Evolutionary conservation across 2,797 vertebrate genomes (phyloP), one percentile per base, ranked within the genome.

Genomic region (Naso thynnoides): DNA sequence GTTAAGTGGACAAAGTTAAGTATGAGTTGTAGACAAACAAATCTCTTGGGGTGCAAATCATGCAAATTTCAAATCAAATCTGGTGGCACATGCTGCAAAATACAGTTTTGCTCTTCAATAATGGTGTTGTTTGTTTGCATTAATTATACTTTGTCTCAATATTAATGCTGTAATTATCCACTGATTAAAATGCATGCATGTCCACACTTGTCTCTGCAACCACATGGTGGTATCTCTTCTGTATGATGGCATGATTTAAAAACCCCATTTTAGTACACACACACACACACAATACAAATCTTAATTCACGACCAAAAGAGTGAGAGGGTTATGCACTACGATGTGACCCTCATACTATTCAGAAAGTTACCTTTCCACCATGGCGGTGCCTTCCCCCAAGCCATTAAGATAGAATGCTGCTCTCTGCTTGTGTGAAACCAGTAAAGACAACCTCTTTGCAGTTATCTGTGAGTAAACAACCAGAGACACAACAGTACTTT

Each of bases 381-480:
- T 88, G 94, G 94, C 92, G 94, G 93, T 91, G 94, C 93, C 93
- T 94, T 94, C 90, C 91, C 93, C 90, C 92, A 92, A 59, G 94
- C 92, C 95, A 95, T 96, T 97, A 97, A 95, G 96, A 95, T 92
- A 96, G 95, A 96, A 96, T 88, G 94, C 95, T 96, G 94, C 95
- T 95, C 93, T 97, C 95, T 92, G 96, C 95, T 97, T 96, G 95
- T 91, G 88, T 97, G 95, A 96, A 97, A 95, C 96, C 96, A 95
- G 96, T 97, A 95, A 97, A 96, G 94, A 96, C 95, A 96, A 97
- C 91, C 93, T 97, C 96, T 97, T 95, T 97, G 96, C 94, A 96
- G 96, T 96, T 96, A 96, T 98, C 96, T 99, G 95, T 94, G 94
- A 96, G 94, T 90, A 95, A 96, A 97, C 95, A 97, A 97, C 92